Conservation (phyloP, 2,797 vertebrate genomes). For the Sebastes itinus region DNA sequence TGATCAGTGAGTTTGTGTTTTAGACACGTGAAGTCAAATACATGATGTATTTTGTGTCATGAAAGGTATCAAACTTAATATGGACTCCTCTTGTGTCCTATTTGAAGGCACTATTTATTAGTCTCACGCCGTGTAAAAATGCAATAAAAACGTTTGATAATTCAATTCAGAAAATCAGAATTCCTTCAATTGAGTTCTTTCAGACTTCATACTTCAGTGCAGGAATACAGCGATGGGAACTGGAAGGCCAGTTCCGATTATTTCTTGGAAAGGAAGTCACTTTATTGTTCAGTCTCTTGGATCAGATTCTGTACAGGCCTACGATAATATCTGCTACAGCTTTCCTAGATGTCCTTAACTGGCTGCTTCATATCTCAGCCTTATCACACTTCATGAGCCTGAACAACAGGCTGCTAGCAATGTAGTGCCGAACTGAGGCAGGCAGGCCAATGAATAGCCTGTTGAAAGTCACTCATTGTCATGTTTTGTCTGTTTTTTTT, state of each 20-base stretch:
- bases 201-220: conserved; percentile 16
- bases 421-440: background rate
- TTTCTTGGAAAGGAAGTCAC: conserved; percentile 67
- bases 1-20: background rate
- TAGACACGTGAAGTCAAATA: background rate
- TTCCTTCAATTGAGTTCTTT: conserved; percentile 32
- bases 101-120: background rate
- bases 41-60: background rate
- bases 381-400: conserved; percentile 49
- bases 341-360: conserved; percentile 62
- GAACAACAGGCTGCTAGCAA: conserved; percentile 48
- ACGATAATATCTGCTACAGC: conserved; percentile 59
- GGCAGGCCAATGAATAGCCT: conserved; percentile 6
- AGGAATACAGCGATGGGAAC: conserved; percentile 48
- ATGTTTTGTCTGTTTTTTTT: background rate
- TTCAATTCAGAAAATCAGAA: background rate
- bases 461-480: conserved; percentile 32
- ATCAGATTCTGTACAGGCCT: conserved; percentile 43
- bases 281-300: conserved; percentile 67
- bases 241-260: conserved; percentile 51
- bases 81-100: background rate
- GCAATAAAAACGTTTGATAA: background rate
- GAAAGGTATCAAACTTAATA: background rate
- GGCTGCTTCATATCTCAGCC: conserved; percentile 53
- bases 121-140: background rate